A percentile compares a stretch with the other conserved stretches of the same genome.
These are phyloP conservation scores for Drosophila dunni DNA, from an alignment of 1,140 invertebrate species.

Conservation along the genomic window DNA sequence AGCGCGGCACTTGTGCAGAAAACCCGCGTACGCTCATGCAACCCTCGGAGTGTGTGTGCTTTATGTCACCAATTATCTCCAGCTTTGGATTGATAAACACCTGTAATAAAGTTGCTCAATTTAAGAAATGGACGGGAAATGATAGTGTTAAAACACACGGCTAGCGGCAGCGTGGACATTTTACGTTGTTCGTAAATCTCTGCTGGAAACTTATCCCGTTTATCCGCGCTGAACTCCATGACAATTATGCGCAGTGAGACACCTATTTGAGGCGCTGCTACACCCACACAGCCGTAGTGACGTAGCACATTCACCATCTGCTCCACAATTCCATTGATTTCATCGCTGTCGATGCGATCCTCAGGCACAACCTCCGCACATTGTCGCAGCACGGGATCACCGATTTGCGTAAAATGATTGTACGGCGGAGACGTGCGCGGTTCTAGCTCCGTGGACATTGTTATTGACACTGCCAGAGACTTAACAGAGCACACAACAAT, in stretches of 20 bases:
- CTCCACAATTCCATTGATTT: constrained; percentile 87
- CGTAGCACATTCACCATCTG: constrained; percentile 87
- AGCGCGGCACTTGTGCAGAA: constrained; percentile 88
- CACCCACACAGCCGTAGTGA: constrained; percentile 87
- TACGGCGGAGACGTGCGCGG: constrained; percentile 85
- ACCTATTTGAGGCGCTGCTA: constrained; percentile 91
- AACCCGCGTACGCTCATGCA: constrained; percentile 90
- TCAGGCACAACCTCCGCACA: constrained; percentile 85
- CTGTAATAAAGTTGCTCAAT: constrained; percentile 72
- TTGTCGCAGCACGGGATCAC: constrained; percentile 88
- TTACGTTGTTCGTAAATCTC: constrained; percentile 85
- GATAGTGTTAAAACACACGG: constrained; percentile 84
- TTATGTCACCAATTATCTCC: constrained; percentile 87
- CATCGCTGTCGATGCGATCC: constrained; percentile 85
- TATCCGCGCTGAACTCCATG: constrained; percentile 86
- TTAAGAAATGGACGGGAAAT: background rate
- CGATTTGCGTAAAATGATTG: constrained; percentile 88
- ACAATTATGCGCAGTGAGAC: constrained; percentile 88
- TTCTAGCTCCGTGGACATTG: constrained; percentile 26
- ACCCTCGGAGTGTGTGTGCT: constrained; percentile 87
- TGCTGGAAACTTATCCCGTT: constrained; percentile 82
- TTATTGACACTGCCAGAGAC: background rate
- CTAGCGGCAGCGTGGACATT: constrained; percentile 87
- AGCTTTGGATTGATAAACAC: constrained; percentile 90
- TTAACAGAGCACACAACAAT: too few species aligned